Percentiles rank a stretch among this genome's conserved stretches.
Conservation (phyloP, 2,113 vertebrate species). For the Indicator maculatus region DNA sequence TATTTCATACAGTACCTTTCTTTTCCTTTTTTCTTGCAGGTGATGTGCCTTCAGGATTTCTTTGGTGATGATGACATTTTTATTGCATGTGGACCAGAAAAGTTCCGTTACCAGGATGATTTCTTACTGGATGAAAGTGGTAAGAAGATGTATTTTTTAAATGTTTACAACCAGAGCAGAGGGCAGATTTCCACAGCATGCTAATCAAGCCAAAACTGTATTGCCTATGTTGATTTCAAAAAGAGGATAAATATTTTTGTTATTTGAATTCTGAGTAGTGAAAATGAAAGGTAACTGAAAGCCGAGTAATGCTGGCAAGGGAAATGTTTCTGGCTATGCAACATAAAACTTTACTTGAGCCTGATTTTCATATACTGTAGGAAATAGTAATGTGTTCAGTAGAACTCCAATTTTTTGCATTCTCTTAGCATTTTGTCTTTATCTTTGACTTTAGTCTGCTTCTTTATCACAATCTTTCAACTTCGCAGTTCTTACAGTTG, state of each 20-base stretch:
- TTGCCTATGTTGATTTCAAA: slow-evolving; percentile 59
- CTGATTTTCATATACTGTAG: not conserved
- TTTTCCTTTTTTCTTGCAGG: slow-evolving; percentile 80
- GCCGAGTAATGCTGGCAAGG: not conserved
- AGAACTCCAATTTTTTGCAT: not conserved
- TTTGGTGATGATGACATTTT: slow-evolving; percentile 98
- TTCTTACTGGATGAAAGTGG: slow-evolving; percentile 97
- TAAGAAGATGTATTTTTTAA: slow-evolving; percentile 74
- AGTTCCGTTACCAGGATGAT: slow-evolving; percentile 99
- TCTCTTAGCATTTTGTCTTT: not conserved
- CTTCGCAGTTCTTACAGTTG: not conserved
- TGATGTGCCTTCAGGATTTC: slow-evolving; percentile 96
- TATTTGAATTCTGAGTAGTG: slow-evolving; percentile 44
- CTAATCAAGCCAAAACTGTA: slow-evolving; percentile 36
- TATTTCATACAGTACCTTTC: slow-evolving; percentile 55
- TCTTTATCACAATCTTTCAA: not conserved
- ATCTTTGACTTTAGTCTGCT: not conserved
- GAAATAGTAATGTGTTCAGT: not conserved
- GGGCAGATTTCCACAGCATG: slow-evolving; percentile 42
- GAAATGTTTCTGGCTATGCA: not conserved
- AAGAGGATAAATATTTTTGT: slow-evolving; percentile 41
- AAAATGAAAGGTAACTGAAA: slow-evolving; percentile 53
- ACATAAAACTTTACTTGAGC: not conserved
- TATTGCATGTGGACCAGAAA: slow-evolving; percentile 97
- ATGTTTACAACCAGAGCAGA: slow-evolving; percentile 43